Conservation (phyloP, 2,113 vertebrate species). For the Morone chrysops region DNA sequence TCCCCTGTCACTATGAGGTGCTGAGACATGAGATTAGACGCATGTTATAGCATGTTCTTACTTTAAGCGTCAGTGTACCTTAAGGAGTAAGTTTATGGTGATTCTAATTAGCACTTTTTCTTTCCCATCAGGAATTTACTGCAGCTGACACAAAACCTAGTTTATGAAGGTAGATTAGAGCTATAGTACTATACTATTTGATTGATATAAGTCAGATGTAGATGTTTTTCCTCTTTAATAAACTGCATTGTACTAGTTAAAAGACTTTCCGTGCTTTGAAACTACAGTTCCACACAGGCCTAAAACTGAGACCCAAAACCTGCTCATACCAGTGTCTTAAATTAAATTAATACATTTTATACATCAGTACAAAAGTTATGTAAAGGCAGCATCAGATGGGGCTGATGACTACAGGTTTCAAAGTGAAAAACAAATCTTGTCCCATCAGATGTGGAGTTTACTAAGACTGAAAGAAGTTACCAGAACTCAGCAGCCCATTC, state of each 20-base stretch:
- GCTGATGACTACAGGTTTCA: neutral
- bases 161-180: neutral
- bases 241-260: neutral
- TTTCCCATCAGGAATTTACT: neutral
- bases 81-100: neutral
- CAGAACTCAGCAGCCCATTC: neutral
- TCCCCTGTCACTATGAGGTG: slow-evolving; percentile 65
- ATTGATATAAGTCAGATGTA: neutral
- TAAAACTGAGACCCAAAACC: neutral
- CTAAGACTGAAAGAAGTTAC: too few relatives aligned
- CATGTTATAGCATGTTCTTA: slow-evolving; percentile 10
- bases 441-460: too few relatives aligned
- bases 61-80: neutral
- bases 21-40: slow-evolving; percentile 13
- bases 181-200: neutral
- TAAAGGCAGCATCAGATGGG: neutral
- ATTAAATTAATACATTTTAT: too few relatives aligned
- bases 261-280: neutral
- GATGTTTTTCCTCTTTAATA: neutral
- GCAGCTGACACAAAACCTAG: neutral
- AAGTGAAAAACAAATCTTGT: too few relatives aligned
- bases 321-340: too few relatives aligned
- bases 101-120: neutral
- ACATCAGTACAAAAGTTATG: too few relatives aligned
- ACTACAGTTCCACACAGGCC: neutral